Evolutionary conservation across 2,113 vertebrate genomes (phyloP).

Genomic region (Cardinalis cardinalis): DNA sequence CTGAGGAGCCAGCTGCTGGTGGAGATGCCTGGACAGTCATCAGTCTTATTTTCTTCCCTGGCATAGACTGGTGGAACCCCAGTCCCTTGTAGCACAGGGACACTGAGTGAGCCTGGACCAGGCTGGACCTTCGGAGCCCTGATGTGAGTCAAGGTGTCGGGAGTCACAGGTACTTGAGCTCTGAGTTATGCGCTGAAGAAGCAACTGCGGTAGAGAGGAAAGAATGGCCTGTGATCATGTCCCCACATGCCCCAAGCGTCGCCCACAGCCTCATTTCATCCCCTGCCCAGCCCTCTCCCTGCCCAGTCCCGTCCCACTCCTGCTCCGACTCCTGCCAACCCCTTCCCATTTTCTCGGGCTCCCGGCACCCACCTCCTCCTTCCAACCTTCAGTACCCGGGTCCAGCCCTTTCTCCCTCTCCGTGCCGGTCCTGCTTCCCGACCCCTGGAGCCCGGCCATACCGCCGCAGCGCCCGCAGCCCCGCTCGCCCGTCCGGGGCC

Average conservation of each 20-base stretch:
- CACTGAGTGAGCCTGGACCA: background rate
- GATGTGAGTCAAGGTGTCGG: too few species aligned
- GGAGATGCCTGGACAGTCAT: background rate
- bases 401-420: background rate
- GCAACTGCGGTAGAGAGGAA: background rate
- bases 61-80: background rate
- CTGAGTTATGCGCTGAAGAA: background rate
- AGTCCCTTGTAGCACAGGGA: background rate
- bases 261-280: background rate
- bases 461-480: background rate
- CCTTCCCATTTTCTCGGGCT: background rate
- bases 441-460: too few species aligned
- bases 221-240: background rate
- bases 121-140: background rate
- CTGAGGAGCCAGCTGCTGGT: background rate
- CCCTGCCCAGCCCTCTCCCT: background rate
- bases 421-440: background rate
- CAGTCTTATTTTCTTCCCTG: background rate
- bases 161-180: background rate
- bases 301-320: background rate
- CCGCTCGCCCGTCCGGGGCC: background rate
- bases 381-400: background rate
- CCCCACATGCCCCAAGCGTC: background rate
- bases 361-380: background rate
- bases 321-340: background rate